These are phyloP conservation scores for Diorhabda elongata DNA, from an alignment of 1,140 invertebrate species.

Conservation along the genomic window DNA sequence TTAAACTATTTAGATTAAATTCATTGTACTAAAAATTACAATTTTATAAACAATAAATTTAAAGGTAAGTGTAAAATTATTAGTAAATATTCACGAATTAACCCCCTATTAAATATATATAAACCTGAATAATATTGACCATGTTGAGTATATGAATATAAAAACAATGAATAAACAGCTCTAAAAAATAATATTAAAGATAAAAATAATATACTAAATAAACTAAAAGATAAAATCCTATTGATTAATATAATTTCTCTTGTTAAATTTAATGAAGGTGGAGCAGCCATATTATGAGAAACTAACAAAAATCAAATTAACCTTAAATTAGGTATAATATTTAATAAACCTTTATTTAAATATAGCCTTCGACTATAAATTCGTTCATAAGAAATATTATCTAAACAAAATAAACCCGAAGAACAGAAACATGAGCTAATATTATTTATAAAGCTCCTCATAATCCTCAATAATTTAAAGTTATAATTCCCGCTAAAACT, in stretches of 20 bases:
- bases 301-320: too few relatives aligned
- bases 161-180: slow-evolving; percentile 49
- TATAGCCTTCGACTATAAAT: too few relatives aligned
- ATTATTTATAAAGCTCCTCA: slow-evolving; percentile 60
- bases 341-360: too few relatives aligned
- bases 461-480: slow-evolving; percentile 51
- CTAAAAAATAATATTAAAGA: slow-evolving; percentile 51
- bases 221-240: slow-evolving; percentile 45
- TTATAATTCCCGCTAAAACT: slow-evolving; percentile 49
- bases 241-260: too few relatives aligned
- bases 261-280: too few relatives aligned
- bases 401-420: slow-evolving; percentile 38
- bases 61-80: slow-evolving; percentile 59
- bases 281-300: too few relatives aligned
- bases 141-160: slow-evolving; percentile 57
- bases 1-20: slow-evolving; percentile 56
- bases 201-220: slow-evolving; percentile 49
- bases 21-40: slow-evolving; percentile 47
- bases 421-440: slow-evolving; percentile 50
- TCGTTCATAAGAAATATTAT: too few relatives aligned
- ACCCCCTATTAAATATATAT: slow-evolving; percentile 45
- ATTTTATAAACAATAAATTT: slow-evolving; percentile 56
- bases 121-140: slow-evolving; percentile 48
- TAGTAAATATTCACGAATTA: slow-evolving; percentile 55
- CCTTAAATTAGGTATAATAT: too few relatives aligned